A percentile compares a stretch with the other conserved stretches of the same genome.
phyloP scores from a whole-genome alignment of 2,797 vertebrate genomes.

The Poeciliopsis paucimaculata region DNA sequence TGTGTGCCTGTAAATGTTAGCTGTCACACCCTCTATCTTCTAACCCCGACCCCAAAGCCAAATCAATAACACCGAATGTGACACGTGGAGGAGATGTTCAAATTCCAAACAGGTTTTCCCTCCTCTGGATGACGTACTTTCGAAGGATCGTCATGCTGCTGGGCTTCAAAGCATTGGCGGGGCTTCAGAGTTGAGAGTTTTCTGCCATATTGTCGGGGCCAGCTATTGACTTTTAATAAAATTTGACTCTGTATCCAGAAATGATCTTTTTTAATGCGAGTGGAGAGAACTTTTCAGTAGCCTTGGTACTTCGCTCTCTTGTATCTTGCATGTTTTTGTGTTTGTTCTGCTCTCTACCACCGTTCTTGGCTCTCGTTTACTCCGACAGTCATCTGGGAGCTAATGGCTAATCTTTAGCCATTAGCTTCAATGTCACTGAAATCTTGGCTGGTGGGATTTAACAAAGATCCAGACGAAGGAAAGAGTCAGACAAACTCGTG shows the following conservation, averaged over 20 bases:
- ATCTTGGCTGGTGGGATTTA: not conserved
- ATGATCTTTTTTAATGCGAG: not conserved
- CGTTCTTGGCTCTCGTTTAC: not conserved
- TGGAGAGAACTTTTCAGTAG: not conserved
- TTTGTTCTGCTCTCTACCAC: not conserved
- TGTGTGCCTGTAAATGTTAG: not conserved
- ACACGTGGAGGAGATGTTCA: not conserved
- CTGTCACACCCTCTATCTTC: not conserved
- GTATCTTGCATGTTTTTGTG: not conserved
- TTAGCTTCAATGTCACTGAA: not conserved
- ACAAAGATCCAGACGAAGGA: not conserved
- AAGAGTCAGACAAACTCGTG: not conserved
- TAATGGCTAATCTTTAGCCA: not conserved
- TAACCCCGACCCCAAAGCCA: not conserved
- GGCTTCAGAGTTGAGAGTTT: not conserved
- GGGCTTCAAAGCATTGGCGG: not conserved
- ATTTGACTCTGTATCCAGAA: not conserved
- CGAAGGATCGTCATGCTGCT: not conserved
- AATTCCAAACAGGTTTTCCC: not conserved
- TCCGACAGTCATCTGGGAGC: not conserved
- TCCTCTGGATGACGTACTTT: no score
- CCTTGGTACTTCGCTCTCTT: not conserved
- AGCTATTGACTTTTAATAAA: not conserved
- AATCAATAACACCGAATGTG: slow-evolving; percentile 1
- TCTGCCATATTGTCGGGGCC: not conserved